Evolutionary conservation across 2,797 vertebrate species (phyloP).

Genomic region (Petrocephalus sullivani): DNA sequence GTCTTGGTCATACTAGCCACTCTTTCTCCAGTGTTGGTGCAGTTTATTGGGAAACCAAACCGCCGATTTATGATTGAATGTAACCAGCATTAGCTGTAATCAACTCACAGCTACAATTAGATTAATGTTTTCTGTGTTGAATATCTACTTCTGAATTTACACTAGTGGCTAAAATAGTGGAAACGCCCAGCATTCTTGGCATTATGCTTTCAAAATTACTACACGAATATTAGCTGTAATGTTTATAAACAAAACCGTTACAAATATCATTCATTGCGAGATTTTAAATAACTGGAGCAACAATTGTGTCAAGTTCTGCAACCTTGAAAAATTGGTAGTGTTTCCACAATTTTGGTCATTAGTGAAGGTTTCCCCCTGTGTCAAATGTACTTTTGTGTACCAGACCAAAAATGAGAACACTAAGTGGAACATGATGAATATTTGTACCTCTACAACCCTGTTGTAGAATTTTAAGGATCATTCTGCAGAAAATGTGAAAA

Average conservation of each 20-base stretch:
- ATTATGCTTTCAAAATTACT: too few relatives aligned
- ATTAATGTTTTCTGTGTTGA: neutral
- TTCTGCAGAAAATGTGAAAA: neutral
- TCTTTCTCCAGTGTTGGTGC: neutral
- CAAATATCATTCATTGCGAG: too few relatives aligned
- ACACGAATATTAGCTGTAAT: too few relatives aligned
- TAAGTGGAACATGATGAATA: neutral
- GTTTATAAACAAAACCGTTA: too few relatives aligned
- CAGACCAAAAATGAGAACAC: neutral
- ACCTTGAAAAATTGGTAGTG: too few relatives aligned
- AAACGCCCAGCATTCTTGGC: too few relatives aligned
- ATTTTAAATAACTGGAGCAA: too few relatives aligned
- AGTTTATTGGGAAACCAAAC: neutral
- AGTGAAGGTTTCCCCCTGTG: neutral
- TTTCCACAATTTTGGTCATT: too few relatives aligned
- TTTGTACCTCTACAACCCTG: neutral
- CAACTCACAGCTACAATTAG: neutral
- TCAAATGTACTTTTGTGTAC: neutral
- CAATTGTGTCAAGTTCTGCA: too few relatives aligned
- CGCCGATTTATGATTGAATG: neutral
- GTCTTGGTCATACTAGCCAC: neutral
- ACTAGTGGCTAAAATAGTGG: too few relatives aligned
- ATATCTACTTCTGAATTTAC: neutral
- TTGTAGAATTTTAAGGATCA: neutral
- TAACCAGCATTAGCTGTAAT: neutral